Evolutionary conservation across 2,797 vertebrate genomes (phyloP), one percentile per base, ranked within the genome.

Genomic region (Alfaro cultratus): DNA sequence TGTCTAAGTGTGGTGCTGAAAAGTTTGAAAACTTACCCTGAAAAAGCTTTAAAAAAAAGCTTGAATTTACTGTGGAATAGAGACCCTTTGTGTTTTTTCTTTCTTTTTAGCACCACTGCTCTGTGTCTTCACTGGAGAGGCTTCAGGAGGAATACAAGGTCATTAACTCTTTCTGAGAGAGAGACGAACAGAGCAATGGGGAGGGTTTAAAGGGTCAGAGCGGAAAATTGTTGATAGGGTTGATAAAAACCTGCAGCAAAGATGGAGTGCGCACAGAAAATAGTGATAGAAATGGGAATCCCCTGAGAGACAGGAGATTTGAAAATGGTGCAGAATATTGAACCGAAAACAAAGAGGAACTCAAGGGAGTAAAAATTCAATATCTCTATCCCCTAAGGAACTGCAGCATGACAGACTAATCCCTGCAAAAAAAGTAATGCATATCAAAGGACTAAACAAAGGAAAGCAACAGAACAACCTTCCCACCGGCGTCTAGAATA

Each of bases 351-450:
- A 79, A 82, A 79, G 29, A 83, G 41, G 78, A 76, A 76, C 89
- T 76, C 43, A 12, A 29, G 79, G 79, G 80, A 84, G 60, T 71
- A 47, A 76, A 88, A 90, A 91, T 89, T 86, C 79, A 87, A 89
- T 91, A 91, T 90, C 39, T 57, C 43, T 64, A 55, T 49, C 11
- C 72, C 83, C 83, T 31, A 39, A 90, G 87, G 86, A 79, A 77
- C 39, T 12, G 46, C 41, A 76, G 46, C 45, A 47, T 71, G 83
- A 86, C 87, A 62, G 68, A 88, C 67, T 81, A 85, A 87, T 83
- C 80, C 73, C 46, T 21, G 36, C 57, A 83, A 64, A 86, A 46
- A 87, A 51, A 46, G n/a, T 36, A 5, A 75, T 72, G 60, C 80
- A 78, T 67, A 79, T 84, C 76, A 68, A 53, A 78, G 31, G 49